phyloP scores from a whole-genome alignment of 2,888 invertebrate species.

The Dolichopus griseipennis region DNA sequence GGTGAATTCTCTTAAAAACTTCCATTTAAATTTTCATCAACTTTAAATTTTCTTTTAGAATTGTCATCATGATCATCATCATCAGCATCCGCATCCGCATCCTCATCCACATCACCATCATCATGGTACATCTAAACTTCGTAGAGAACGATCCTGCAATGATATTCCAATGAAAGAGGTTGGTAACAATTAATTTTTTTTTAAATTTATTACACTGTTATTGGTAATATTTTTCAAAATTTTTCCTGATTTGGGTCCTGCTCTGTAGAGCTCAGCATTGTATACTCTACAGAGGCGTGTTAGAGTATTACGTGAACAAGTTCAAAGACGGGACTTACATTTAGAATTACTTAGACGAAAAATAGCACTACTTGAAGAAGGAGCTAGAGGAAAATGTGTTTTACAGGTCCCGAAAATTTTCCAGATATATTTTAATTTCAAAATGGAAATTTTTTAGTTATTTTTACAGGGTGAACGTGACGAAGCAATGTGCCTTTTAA shows the following conservation, averaged over 20 bases:
- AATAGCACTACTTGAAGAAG: slow-evolving; percentile 73
- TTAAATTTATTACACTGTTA: neutral
- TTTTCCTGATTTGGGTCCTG: slow-evolving; percentile 10
- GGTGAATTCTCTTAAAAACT: slow-evolving; percentile 19
- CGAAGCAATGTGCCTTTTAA: slow-evolving; percentile 58
- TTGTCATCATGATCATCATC: slow-evolving; percentile 8
- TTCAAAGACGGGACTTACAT: slow-evolving; percentile 85
- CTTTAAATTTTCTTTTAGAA: neutral
- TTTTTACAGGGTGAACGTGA: slow-evolving; percentile 53
- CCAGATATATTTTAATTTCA: neutral
- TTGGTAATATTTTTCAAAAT: slow-evolving; percentile 15
- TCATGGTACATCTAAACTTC: slow-evolving; percentile 50
- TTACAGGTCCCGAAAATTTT: slow-evolving; percentile 38
- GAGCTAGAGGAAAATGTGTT: slow-evolving; percentile 52
- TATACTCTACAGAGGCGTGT: slow-evolving; percentile 82
- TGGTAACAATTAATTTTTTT: slow-evolving; percentile 26
- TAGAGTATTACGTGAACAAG: slow-evolving; percentile 76
- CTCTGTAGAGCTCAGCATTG: slow-evolving; percentile 65
- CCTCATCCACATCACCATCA: slow-evolving; percentile 23
- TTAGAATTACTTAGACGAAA: slow-evolving; percentile 82
- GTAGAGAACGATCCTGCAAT: slow-evolving; percentile 70
- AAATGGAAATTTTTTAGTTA: neutral
- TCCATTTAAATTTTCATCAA: slow-evolving; percentile 11
- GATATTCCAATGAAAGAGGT: slow-evolving; percentile 74
- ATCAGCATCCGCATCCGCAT: slow-evolving; percentile 5